Conservation (phyloP, 1,140 invertebrate genomes). For the Pogonomyrmex barbatus region DNA sequence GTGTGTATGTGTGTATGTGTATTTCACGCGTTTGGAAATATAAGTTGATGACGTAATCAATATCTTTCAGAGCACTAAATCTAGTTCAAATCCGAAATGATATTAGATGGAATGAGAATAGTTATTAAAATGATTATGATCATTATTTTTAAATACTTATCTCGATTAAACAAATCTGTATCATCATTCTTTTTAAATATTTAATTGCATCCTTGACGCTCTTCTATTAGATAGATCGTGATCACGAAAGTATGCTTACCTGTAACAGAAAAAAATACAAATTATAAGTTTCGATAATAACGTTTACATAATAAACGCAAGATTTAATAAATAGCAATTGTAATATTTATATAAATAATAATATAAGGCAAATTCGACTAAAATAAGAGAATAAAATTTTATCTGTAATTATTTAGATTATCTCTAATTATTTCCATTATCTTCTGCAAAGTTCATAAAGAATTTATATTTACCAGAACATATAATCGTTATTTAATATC, state of each 20-base stretch:
- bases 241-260: constrained; percentile 63
- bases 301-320: not conserved
- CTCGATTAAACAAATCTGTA: not conserved
- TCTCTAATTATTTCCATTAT: not conserved
- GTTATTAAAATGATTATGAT: not conserved
- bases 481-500: not conserved
- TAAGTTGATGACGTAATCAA: not conserved
- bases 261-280: constrained; percentile 69
- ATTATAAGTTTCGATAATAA: constrained; percentile 24
- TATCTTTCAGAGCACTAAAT: not conserved
- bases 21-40: not conserved
- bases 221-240: not conserved
- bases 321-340: too few relatives aligned
- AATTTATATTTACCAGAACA: not conserved
- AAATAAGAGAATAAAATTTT: not conserved
- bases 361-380: not conserved
- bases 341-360: constrained; percentile 5
- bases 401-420: not conserved
- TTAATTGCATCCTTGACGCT: not conserved
- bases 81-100: not conserved
- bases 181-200: not conserved
- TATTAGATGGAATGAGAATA: not conserved
- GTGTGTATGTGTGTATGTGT: not conserved
- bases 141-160: constrained; percentile 20
- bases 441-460: not conserved